These are phyloP conservation scores for Anarhynchus alexandrinus DNA, from an alignment of 2,113 vertebrate species.

Conservation along the genomic window DNA sequence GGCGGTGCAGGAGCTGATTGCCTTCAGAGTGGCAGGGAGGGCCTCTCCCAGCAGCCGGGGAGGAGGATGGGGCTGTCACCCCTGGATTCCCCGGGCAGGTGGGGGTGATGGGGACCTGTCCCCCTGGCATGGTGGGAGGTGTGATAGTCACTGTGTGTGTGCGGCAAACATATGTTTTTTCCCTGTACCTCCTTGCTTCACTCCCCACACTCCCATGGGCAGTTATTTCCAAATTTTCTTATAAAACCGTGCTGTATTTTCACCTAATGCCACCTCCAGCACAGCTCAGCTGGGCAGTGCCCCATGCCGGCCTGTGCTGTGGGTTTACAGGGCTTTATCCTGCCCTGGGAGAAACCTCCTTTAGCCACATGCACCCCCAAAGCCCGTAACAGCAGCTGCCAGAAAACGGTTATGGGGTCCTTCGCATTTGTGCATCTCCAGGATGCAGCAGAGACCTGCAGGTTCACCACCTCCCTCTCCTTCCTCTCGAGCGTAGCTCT, in stretches of 20 bases:
- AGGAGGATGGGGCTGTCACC: rapidly evolving
- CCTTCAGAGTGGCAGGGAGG: neutral
- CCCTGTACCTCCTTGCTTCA: rapidly evolving
- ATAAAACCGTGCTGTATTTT: neutral
- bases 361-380: neutral
- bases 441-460: neutral
- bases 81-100: rapidly evolving
- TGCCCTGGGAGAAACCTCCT: neutral
- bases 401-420: neutral
- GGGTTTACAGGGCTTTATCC: neutral
- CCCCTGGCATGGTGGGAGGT: rapidly evolving
- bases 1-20: neutral
- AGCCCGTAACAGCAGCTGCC: neutral
- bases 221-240: neutral
- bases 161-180: rapidly evolving
- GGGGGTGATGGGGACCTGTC: neutral
- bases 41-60: neutral
- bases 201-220: rapidly evolving
- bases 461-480: neutral
- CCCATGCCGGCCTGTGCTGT: too few relatives aligned
- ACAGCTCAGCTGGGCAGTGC: neutral
- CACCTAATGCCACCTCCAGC: neutral
- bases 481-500: neutral
- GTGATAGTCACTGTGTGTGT: rapidly evolving
- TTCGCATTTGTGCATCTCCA: rapidly evolving